Evolutionary conservation across 2,888 invertebrate genomes (phyloP), one percentile per base, ranked within the genome.

Genomic region (Amblyjoppa fuscipennis): DNA sequence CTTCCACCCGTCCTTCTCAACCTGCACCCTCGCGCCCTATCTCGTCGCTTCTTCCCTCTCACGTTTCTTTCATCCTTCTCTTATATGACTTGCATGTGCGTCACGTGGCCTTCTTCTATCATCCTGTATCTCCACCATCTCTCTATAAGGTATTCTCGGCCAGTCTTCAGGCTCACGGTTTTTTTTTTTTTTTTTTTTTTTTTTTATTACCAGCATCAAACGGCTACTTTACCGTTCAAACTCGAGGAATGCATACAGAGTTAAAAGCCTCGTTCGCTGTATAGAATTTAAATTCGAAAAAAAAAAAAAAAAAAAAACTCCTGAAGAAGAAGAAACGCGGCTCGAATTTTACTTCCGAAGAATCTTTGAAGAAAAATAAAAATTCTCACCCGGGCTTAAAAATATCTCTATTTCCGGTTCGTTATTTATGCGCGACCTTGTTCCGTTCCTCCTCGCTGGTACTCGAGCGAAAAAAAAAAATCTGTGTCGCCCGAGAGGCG

Each of bases 21-120:
- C 61, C 75, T 49, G 25, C n/a, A 66, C 73, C 20, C 61, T 69
- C 71, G 16, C 28, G 31, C 51, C 64, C 64, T 69, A 20, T 69
- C 61, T 70, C 73, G 31, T 25, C 61, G 51, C 56, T 45, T 64
- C 59, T 71, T 71, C 61, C 70, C 77, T 68, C 56, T 78, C 80
- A 34, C 64, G 79, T 83, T 83, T 83, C 80, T 85, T 85, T 85
- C 83, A 83, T 85, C 69, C 61, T 77, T 81, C 81, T 77, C 73
- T 69, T 74, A 53, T 77, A 69, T 78, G 85, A 81, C 83, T 83
- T 83, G 77, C 80, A 78, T 78, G 74, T 83, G 68, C 83, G 83
- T 86, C 85, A 83, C 83, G 77, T 83, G 69, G 83, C 64, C 83
- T 77, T 81, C 80, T 69, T 68, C 83, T 64, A 53, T 77, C 75